Percentiles rank a stretch among this genome's conserved stretches.
Conservation (phyloP, 1,140 invertebrate species). For the Dreissena polymorpha region DNA sequence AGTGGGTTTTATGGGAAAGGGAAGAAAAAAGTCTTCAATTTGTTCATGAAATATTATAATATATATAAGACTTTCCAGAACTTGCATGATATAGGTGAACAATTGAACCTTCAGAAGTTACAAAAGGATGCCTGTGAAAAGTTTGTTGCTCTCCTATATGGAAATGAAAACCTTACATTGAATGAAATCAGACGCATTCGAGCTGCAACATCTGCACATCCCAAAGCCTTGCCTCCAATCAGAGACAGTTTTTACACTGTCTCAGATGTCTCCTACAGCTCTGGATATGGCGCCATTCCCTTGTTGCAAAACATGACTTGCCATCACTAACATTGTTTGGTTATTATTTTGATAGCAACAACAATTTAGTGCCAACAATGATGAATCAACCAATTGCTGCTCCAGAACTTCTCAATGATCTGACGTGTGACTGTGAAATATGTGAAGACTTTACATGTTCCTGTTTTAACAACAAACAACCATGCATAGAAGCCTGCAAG, state of each 20-base stretch:
- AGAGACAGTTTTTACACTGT: constrained; percentile 1
- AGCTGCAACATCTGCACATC: background rate
- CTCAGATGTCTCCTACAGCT: constrained; percentile 24
- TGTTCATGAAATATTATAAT: background rate
- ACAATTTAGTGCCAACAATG: background rate
- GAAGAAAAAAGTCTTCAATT: constrained; percentile 29
- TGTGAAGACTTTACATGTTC: constrained; percentile 8
- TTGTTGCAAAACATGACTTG: background rate
- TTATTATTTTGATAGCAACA: background rate
- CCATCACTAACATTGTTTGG: constrained; percentile 5
- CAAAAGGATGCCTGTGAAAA: constrained; percentile 22
- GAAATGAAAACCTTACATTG: background rate
- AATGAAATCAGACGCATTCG: constrained; percentile 1
- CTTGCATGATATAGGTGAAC: background rate
- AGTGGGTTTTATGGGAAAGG: constrained; percentile 25
- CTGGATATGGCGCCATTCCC: constrained; percentile 19
- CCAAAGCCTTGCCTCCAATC: constrained; percentile 1
- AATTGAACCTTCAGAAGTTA: background rate
- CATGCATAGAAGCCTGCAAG: constrained; percentile 19
- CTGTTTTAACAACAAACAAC: constrained; percentile 35
- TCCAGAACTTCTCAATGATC: constrained; percentile 15
- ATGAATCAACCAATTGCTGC: constrained; percentile 18
- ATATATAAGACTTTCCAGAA: background rate
- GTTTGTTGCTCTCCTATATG: constrained; percentile 1
- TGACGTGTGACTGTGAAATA: constrained; percentile 17